Evolutionary conservation across 35 echinoderm and acorn worm genomes (phyloP).

Genomic region (Apostichopus parvimensis): DNA sequence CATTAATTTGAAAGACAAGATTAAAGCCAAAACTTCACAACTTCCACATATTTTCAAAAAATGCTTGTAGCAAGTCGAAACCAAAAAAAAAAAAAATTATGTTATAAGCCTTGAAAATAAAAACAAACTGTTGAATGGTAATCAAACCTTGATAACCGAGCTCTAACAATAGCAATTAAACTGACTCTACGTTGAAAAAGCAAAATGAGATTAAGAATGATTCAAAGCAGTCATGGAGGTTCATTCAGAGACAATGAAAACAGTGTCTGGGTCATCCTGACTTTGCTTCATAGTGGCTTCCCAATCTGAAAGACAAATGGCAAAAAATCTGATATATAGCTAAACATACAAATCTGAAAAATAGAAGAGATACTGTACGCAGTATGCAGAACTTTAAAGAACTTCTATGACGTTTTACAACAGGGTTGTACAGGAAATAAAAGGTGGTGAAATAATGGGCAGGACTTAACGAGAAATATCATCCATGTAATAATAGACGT

Average conservation of each 20-base stretch:
- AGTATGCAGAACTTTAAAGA: no score
- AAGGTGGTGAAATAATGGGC: no score
- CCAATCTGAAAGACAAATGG: constrained; percentile 5
- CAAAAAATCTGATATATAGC: no score
- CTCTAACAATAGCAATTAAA: background rate
- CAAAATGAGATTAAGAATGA: background rate
- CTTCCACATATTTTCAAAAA: background rate
- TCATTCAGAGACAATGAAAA: background rate
- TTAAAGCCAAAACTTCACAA: background rate
- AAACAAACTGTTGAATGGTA: background rate
- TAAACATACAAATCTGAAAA: no score
- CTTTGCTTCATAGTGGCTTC: constrained; percentile 3
- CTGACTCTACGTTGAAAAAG: background rate
- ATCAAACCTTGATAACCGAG: background rate
- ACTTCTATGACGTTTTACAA: no score
- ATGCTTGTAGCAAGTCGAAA: background rate
- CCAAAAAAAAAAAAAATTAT: background rate
- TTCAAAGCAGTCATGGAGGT: background rate
- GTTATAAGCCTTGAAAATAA: background rate
- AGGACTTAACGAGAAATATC: no score
- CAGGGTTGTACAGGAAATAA: no score
- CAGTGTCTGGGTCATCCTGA: background rate
- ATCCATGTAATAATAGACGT: no score
- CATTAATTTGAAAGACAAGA: constrained; percentile 1
- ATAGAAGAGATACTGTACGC: no score